Conservation (phyloP, 2,888 invertebrate genomes). For the Pristionchus fissidentatus region DNA sequence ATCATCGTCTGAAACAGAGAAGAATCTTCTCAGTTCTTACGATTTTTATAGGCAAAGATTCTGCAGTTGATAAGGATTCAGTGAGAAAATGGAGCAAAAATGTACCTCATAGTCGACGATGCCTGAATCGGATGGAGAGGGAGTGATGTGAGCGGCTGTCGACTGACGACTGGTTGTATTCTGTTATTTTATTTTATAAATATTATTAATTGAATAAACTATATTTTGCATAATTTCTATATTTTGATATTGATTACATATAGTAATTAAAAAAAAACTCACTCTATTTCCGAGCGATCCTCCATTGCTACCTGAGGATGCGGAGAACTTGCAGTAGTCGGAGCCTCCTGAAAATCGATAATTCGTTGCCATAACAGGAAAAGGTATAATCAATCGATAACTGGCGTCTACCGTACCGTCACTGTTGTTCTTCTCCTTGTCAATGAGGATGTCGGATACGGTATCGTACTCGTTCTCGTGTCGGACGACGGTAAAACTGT, state of each 20-base stretch:
- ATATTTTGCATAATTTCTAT: not conserved
- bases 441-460: conserved; percentile 40
- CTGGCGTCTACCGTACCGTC: conserved; percentile 38
- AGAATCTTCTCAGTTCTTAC: too few species aligned
- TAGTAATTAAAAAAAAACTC: not conserved
- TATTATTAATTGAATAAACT: too few species aligned
- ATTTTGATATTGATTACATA: not conserved
- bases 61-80: not conserved
- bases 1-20: conserved; percentile 63
- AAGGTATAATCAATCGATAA: not conserved
- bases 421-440: conserved; percentile 42
- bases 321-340: conserved; percentile 35
- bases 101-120: conserved; percentile 72
- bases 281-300: conserved; percentile 9
- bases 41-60: too few species aligned
- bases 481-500: conserved; percentile 41
- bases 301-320: conserved; percentile 40
- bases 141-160: conserved; percentile 70
- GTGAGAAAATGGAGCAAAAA: not conserved
- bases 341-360: not conserved
- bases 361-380: not conserved
- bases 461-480: conserved; percentile 47
- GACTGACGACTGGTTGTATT: conserved; percentile 50
- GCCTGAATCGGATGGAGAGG: conserved; percentile 73
- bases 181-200: conserved; percentile 4